Evolutionary conservation across 1,140 invertebrate species (phyloP).

Genomic region (Ladona fulva): DNA sequence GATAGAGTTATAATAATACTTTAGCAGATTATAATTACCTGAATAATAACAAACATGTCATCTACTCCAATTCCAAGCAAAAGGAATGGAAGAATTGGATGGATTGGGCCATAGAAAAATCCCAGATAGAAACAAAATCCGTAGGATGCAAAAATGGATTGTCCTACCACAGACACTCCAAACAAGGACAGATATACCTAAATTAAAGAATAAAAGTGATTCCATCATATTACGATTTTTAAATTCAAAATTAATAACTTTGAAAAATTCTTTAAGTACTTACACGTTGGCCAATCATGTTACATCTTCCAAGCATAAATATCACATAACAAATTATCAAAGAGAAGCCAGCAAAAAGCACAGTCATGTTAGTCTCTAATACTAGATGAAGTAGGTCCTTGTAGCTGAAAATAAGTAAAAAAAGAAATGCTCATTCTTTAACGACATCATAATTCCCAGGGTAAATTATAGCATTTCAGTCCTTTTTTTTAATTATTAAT

Average conservation of each 20-base stretch:
- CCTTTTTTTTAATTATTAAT: too few species aligned
- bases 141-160: conserved; percentile 43
- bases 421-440: neutral
- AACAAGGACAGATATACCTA: conserved; percentile 39
- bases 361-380: conserved; percentile 41
- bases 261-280: conserved; percentile 20
- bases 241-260: neutral
- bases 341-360: conserved; percentile 42
- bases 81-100: conserved; percentile 48
- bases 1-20: neutral
- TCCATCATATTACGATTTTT: neutral
- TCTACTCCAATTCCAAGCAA: conserved; percentile 46
- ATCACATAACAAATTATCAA: conserved; percentile 46
- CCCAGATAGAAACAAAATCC: conserved; percentile 44
- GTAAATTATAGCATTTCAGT: too few species aligned
- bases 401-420: conserved; percentile 28
- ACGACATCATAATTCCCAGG: too few species aligned
- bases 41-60: conserved; percentile 45
- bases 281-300: conserved; percentile 44
- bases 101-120: conserved; percentile 45
- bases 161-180: conserved; percentile 43
- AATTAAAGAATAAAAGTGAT: conserved; percentile 13
- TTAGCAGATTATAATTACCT: conserved; percentile 25
- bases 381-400: conserved; percentile 35
- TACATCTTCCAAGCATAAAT: conserved; percentile 45